A percentile compares a stretch with the other conserved stretches of the same genome.
Conservation (phyloP, 2,797 vertebrate genomes). For the Zalophus californianus region DNA sequence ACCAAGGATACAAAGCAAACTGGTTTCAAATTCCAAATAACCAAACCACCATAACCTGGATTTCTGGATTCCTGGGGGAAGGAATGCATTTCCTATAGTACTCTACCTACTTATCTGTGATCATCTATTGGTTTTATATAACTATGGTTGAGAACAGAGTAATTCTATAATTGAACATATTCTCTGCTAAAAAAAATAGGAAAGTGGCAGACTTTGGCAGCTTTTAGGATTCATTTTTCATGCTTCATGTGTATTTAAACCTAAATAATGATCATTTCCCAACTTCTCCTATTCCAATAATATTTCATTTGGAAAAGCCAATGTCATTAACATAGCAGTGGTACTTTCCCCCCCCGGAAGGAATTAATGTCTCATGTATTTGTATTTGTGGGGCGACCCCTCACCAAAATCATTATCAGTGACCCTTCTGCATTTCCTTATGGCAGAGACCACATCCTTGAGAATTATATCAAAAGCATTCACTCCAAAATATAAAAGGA, state of each 20-base stretch:
- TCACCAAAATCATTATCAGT: background rate
- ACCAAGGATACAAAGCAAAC: background rate
- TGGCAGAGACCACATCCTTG: background rate
- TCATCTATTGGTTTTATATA: background rate
- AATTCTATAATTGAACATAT: background rate
- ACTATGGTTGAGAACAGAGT: background rate
- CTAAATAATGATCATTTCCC: background rate
- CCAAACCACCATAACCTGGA: background rate
- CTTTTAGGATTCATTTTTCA: background rate
- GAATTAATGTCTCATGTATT: background rate
- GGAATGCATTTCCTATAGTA: background rate
- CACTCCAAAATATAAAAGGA: background rate
- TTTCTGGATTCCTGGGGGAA: background rate
- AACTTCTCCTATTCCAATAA: background rate
- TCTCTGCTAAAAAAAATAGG: background rate
- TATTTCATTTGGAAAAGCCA: background rate
- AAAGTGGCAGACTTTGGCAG: background rate
- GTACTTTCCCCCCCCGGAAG: background rate
- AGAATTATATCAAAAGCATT: background rate
- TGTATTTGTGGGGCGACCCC: background rate
- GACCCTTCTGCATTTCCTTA: background rate
- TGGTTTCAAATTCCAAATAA: background rate
- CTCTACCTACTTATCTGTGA: background rate
- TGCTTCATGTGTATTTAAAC: background rate
- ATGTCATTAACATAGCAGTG: background rate